phyloP scores from a whole-genome alignment of 1,140 invertebrate genomes.

The Drosophila serrata region DNA sequence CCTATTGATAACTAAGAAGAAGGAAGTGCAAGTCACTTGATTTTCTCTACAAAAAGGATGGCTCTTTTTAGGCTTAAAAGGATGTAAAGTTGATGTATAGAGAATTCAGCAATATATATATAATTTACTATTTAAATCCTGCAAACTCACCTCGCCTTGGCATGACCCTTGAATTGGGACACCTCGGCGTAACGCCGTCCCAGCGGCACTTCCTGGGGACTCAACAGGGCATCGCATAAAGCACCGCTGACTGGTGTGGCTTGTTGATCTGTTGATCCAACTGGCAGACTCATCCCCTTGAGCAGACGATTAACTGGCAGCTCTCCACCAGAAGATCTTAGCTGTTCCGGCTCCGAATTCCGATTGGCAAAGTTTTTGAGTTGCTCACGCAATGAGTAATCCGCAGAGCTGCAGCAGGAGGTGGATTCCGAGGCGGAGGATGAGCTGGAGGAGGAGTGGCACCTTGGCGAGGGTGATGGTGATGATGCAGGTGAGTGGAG shows the following conservation, averaged over 20 bases:
- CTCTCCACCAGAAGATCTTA: slow-evolving; percentile 19
- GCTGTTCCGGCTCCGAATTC: slow-evolving; percentile 21
- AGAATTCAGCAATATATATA: neutral
- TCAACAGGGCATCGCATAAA: slow-evolving; percentile 70
- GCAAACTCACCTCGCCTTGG: slow-evolving; percentile 71
- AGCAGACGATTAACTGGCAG: slow-evolving; percentile 29
- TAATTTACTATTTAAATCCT: neutral
- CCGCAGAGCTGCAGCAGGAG: slow-evolving; percentile 67
- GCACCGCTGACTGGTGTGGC: neutral
- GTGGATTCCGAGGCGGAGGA: slow-evolving; percentile 58
- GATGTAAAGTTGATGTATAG: neutral
- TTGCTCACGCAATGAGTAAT: slow-evolving; percentile 80
- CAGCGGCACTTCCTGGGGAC: slow-evolving; percentile 84
- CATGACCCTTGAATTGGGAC: slow-evolving; percentile 76
- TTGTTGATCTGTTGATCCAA: slow-evolving; percentile 27
- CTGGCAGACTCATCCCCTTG: slow-evolving; percentile 55
- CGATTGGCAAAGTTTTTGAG: slow-evolving; percentile 77
- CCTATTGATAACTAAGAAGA: slow-evolving; percentile 1
- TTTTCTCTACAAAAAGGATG: neutral
- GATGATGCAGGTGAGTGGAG: slow-evolving; percentile 14
- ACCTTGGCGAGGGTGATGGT: slow-evolving; percentile 45
- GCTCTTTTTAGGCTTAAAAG: neutral
- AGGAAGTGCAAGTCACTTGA: slow-evolving; percentile 3
- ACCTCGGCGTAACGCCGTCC: slow-evolving; percentile 84
- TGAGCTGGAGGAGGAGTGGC: slow-evolving; percentile 36